Base-by-base conservation (phyloP, 1,140 invertebrate species). In the Drosophila insularis region DNA sequence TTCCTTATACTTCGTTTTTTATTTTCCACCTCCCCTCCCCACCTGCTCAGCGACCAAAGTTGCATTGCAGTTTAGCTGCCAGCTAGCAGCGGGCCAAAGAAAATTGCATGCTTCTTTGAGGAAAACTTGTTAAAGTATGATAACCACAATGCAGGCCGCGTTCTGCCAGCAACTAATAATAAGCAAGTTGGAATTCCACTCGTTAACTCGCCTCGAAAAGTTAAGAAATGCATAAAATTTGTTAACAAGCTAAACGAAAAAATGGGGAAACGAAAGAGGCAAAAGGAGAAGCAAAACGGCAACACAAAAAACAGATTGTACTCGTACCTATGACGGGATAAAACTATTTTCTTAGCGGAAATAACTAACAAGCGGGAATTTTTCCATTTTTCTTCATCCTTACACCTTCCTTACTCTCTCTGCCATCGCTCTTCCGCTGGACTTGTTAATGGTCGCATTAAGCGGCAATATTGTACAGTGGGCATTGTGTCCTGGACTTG, bases 111-210 rank as follows among this genome's bases (percentile, higher is more conserved):
- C 84, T 89, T 78, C 89, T 89, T 89, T 50, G 43, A 50, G 43
- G 74, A 87, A 89, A 89, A 89, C 84, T 89, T 89, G 84, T 89
- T 89, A 89, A 89, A 89, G 77, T 89, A 89, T 89, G 84, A 89
- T 89, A 89, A 89, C 84, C 84, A 89, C 84, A 89, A 89, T 89
- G 84, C 79, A 79, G 82, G 82, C 71, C 79, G 70, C 55, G 39
- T n/a, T 55, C 71, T 64, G 67, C 43, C 76, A 68, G 80, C 80
- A 87, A 89, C 77, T 82, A 86, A 86, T 87, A 87, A 87, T 89
- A 89, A 87, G 84, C 84, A 80, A 89, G 80, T 77, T 89, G 84
- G 63, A 81, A 84, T 77, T 77, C 66, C 69, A 80, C 77, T 87
- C 80, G 84, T 87, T 87, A 87, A 89, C 80, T 87, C 56, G 84